These are phyloP conservation scores for Charadrius vociferus DNA, from an alignment of 2,113 vertebrate genomes.

Conservation along the genomic window DNA sequence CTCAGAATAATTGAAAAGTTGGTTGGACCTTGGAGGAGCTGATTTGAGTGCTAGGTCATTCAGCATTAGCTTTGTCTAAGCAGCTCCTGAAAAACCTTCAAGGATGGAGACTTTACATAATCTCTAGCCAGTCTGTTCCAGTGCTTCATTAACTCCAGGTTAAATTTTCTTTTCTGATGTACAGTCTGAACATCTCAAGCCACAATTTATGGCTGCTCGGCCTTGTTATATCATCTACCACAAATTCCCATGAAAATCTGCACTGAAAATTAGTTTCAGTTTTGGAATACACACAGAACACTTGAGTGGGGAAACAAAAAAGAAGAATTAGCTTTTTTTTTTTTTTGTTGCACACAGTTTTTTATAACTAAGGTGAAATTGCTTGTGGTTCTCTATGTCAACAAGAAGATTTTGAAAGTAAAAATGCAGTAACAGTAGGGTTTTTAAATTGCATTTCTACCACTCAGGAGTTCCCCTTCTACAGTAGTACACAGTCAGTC, in stretches of 20 bases:
- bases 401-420: neutral
- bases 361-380: neutral
- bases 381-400: neutral
- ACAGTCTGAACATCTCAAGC: neutral
- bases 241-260: neutral
- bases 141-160: neutral
- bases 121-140: neutral
- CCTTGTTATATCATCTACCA: neutral
- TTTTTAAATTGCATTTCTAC: neutral
- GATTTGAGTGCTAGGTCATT: neutral
- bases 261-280: neutral
- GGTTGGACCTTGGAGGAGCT: neutral
- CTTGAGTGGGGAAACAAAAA: neutral
- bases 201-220: neutral
- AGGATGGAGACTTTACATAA: neutral
- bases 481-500: neutral
- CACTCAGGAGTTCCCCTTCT: neutral
- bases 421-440: neutral
- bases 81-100: neutral
- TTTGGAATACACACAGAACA: neutral
- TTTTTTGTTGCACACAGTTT: neutral
- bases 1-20: neutral
- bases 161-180: neutral
- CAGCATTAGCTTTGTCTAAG: neutral
- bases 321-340: neutral